A percentile compares a stretch with the other conserved stretches of the same genome.
Evolutionary conservation across 2,797 vertebrate species (phyloP).

Genomic region (Lophius americanus): DNA sequence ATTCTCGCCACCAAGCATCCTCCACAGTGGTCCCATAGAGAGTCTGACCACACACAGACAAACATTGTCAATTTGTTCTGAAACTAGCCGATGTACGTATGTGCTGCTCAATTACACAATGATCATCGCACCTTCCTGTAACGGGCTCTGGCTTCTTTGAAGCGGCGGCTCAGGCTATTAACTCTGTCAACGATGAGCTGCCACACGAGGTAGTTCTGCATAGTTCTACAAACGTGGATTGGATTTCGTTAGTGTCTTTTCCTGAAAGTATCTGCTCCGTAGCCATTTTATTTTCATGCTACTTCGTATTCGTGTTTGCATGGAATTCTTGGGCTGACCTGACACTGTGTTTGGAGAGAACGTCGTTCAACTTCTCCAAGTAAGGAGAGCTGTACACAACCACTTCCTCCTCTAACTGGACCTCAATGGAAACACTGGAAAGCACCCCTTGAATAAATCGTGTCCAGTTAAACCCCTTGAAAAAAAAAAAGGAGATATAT

Average conservation of each 20-base stretch:
- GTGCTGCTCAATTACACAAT: neutral
- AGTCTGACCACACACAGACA: slow-evolving; percentile 72
- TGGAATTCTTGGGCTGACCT: slow-evolving; percentile 77
- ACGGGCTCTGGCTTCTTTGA: slow-evolving; percentile 89
- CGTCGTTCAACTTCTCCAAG: slow-evolving; percentile 86
- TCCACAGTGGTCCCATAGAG: slow-evolving; percentile 92
- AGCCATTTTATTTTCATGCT: neutral
- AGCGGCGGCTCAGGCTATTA: slow-evolving; percentile 90
- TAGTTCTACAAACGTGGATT: slow-evolving; percentile 79
- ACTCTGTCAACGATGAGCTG: slow-evolving; percentile 89
- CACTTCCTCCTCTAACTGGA: slow-evolving; percentile 87
- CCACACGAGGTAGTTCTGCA: slow-evolving; percentile 98
- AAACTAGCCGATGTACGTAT: neutral
- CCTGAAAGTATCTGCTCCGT: neutral
- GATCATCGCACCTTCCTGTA: slow-evolving; percentile 88
- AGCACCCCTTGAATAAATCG: slow-evolving; percentile 89
- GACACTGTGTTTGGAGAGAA: slow-evolving; percentile 86
- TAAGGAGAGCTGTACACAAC: slow-evolving; percentile 93
- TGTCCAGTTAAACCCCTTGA: slow-evolving; percentile 95
- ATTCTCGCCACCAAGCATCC: slow-evolving; percentile 94
- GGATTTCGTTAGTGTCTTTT: neutral
- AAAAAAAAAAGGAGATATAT: slow-evolving; percentile 15
- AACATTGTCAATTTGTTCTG: slow-evolving; percentile 10
- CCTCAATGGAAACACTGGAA: slow-evolving; percentile 84
- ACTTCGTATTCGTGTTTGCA: neutral